Conservation (phyloP, 2,113 vertebrate species). For the Nansenia antarctica region DNA sequence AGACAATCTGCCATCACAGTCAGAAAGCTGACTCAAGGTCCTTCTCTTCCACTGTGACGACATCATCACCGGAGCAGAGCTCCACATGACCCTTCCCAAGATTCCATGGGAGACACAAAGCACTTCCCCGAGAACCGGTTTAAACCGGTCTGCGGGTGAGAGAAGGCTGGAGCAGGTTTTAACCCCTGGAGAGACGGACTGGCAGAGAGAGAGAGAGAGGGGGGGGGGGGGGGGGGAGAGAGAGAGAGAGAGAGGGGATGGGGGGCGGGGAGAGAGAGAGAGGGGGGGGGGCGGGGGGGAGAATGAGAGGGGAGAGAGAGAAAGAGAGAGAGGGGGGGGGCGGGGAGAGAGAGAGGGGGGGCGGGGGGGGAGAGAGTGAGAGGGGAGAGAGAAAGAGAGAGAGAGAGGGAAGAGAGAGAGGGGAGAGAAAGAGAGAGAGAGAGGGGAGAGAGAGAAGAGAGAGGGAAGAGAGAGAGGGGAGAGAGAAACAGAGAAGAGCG, state of each 20-base stretch:
- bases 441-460: too few relatives aligned
- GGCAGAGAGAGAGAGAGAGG: slow-evolving; percentile 32
- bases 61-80: slow-evolving; percentile 74
- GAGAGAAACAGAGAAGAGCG: too few relatives aligned
- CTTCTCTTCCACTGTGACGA: slow-evolving; percentile 81
- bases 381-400: too few relatives aligned
- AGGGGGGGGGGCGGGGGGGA: too few relatives aligned
- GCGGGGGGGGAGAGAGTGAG: too few relatives aligned
- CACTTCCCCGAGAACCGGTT: slow-evolving; percentile 88
- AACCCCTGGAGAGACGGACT: slow-evolving; percentile 75
- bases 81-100: slow-evolving; percentile 88
- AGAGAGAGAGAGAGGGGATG: slow-evolving; percentile 27
- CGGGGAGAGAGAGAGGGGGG: too few relatives aligned
- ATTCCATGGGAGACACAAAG: slow-evolving; percentile 85
- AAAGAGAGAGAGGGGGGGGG: too few relatives aligned
- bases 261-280: slow-evolving; percentile 15
- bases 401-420: too few relatives aligned
- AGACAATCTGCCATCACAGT: slow-evolving; percentile 20
- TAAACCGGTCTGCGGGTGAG: slow-evolving; percentile 82
- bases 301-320: background rate
- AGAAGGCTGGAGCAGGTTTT: slow-evolving; percentile 79
- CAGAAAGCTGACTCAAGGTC: slow-evolving; percentile 79
- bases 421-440: too few relatives aligned
- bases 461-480: too few relatives aligned
- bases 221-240: slow-evolving; percentile 2